Conservation (phyloP, 2,113 vertebrate genomes). For the Polyodon spathula region DNA sequence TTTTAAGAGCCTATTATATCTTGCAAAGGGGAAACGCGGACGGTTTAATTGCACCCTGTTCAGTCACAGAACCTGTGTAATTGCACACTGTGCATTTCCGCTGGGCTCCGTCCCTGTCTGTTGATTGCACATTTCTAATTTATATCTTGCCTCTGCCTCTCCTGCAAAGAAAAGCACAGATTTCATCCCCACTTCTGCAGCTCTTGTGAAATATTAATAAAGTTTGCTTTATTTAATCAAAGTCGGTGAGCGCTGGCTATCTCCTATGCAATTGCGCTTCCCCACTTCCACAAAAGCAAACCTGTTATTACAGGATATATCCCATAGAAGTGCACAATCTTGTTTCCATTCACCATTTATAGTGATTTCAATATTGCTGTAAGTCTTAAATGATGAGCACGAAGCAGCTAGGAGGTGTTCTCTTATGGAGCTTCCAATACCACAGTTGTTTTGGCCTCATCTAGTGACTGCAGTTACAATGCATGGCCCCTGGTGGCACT, state of each 20-base stretch:
- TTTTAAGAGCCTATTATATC: conserved; percentile 46
- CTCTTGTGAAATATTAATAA: conserved; percentile 29
- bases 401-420: too few species aligned
- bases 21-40: conserved; percentile 45
- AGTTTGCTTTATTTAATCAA: conserved; percentile 23
- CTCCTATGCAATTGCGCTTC: too few species aligned
- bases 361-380: too few species aligned
- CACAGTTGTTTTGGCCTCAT: too few species aligned
- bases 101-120: conserved; percentile 35
- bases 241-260: conserved; percentile 25
- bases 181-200: conserved; percentile 31
- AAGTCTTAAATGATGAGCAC: too few species aligned
- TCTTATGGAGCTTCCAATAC: too few species aligned
- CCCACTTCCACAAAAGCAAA: too few species aligned
- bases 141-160: conserved; percentile 15
- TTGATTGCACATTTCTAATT: conserved; percentile 40
- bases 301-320: too few species aligned
- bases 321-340: too few species aligned
- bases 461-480: too few species aligned
- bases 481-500: too few species aligned
- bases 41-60: conserved; percentile 51
- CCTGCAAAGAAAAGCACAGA: conserved; percentile 19
- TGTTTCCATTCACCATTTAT: too few species aligned
- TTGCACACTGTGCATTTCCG: conserved; percentile 43
- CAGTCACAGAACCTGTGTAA: conserved; percentile 43